Evolutionary conservation across 2,797 vertebrate genomes (phyloP).

Genomic region (Lacerta bilineata): DNA sequence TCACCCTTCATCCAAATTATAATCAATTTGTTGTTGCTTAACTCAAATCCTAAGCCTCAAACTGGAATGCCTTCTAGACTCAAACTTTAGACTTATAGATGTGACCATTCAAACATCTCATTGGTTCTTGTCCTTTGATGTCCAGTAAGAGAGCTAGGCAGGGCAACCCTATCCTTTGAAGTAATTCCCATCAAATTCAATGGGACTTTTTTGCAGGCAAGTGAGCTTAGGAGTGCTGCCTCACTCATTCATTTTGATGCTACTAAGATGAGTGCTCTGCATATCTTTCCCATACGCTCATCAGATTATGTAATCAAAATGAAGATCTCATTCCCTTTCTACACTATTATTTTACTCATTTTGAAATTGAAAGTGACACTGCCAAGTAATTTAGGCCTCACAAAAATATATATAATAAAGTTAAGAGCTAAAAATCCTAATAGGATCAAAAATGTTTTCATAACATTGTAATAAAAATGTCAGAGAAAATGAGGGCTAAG

Average conservation of each 20-base stretch:
- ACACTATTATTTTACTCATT: conserved; percentile 45
- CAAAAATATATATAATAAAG: conserved; percentile 39
- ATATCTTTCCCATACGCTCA: not conserved
- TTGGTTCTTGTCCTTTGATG: not conserved
- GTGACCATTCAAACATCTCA: not conserved
- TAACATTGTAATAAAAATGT: conserved; percentile 41
- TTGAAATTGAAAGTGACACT: conserved; percentile 40
- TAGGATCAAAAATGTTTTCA: conserved; percentile 25
- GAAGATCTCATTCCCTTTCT: conserved; percentile 2
- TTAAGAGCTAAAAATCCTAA: conserved; percentile 33
- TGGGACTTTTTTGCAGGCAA: not conserved
- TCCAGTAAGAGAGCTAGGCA: not conserved
- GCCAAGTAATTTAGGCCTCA: conserved; percentile 33
- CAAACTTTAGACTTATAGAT: not conserved
- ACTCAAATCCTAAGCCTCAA: not conserved
- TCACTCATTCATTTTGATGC: not conserved
- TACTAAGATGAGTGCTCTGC: not conserved
- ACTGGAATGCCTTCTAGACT: not conserved
- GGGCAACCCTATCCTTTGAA: not conserved
- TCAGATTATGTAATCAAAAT: conserved; percentile 30
- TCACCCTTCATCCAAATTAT: too few relatives aligned
- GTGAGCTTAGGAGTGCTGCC: not conserved
- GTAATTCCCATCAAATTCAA: not conserved
- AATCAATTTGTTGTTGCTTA: not conserved
- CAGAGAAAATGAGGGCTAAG: conserved; percentile 22